Conservation (phyloP, 2,888 invertebrate genomes). For the Noctua comes region DNA sequence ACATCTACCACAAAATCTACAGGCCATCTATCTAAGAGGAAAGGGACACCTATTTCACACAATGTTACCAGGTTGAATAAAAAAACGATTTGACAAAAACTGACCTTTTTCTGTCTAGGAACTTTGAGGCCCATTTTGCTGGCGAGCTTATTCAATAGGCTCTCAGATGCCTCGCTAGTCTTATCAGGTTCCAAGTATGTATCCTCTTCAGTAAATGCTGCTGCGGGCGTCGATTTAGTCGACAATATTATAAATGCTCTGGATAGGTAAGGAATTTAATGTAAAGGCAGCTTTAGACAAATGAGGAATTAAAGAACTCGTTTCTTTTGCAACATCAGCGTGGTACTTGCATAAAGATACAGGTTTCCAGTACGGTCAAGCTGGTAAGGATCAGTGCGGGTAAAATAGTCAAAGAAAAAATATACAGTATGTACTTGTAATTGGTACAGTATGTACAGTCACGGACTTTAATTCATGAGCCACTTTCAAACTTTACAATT, state of each 20-base stretch:
- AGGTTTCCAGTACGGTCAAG: neutral
- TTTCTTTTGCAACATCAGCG: neutral
- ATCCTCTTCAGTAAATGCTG: neutral
- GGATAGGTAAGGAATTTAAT: neutral
- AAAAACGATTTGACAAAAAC: neutral
- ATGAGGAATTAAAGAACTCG: neutral
- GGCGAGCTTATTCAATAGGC: constrained; percentile 52
- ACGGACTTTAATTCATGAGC: too few relatives aligned
- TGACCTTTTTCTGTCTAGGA: constrained; percentile 54
- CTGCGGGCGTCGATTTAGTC: neutral
- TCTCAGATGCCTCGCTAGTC: neutral
- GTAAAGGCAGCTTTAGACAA: neutral
- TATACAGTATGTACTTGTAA: too few relatives aligned
- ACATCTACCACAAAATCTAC: neutral
- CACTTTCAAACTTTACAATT: too few relatives aligned
- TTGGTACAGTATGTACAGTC: neutral
- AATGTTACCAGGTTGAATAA: neutral
- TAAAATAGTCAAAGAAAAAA: too few relatives aligned
- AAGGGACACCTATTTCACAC: neutral
- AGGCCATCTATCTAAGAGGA: neutral
- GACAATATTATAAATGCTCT: neutral
- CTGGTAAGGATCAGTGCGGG: neutral
- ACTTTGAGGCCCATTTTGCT: constrained; percentile 57
- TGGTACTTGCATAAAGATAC: neutral
- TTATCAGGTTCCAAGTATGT: neutral